A percentile compares a stretch with the other conserved stretches of the same genome.
Conservation (phyloP, 2,797 vertebrate genomes). For the Anableps anableps region DNA sequence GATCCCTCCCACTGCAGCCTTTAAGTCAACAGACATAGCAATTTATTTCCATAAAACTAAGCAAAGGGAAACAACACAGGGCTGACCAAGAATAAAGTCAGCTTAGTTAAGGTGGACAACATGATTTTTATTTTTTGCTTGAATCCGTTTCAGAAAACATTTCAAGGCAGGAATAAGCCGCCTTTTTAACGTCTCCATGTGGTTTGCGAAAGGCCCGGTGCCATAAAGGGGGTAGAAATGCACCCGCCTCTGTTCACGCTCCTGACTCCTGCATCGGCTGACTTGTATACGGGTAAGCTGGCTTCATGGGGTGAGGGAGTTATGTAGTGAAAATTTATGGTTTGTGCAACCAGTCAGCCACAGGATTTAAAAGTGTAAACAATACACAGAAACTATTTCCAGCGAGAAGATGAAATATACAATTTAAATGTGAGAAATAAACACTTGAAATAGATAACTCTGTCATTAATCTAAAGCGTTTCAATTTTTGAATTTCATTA, state of each 20-base stretch:
- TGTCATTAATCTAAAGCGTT: too few species aligned
- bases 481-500: not conserved
- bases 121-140: conserved; percentile 11
- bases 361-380: not conserved
- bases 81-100: conserved; percentile 22
- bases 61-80: conserved; percentile 51
- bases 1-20: conserved; percentile 37
- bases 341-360: not conserved
- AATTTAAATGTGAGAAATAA: not conserved
- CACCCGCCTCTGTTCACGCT: not conserved
- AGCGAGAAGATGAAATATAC: not conserved
- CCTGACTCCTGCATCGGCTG: too few species aligned
- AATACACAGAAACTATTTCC: not conserved
- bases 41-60: conserved; percentile 55
- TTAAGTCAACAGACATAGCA: conserved; percentile 44
- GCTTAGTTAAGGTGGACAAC: conserved; percentile 35
- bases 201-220: not conserved
- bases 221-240: not conserved
- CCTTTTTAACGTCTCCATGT: not conserved
- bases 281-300: not conserved
- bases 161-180: not conserved
- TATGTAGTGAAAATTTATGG: not conserved
- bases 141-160: not conserved
- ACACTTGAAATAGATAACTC: too few species aligned
- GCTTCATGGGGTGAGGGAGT: not conserved